Conservation (phyloP, 2,797 vertebrate genomes). For the Myotis planiceps region DNA sequence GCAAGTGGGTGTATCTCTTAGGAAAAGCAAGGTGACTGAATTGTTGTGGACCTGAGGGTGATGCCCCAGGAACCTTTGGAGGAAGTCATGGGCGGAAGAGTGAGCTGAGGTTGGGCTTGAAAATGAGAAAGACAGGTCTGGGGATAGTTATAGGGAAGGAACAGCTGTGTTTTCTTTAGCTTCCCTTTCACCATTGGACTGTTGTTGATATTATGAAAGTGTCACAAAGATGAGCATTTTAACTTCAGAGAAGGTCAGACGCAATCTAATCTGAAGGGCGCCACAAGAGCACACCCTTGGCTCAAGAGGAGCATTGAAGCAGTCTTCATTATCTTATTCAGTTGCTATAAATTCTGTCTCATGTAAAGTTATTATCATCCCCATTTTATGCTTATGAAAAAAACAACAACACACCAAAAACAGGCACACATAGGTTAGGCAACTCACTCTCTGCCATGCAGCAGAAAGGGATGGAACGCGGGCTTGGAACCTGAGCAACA, state of each 20-base stretch:
- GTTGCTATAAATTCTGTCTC: neutral
- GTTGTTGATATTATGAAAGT: neutral
- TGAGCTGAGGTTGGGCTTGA: neutral
- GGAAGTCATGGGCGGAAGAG: neutral
- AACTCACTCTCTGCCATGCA: fast-evolving
- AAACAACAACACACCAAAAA: neutral
- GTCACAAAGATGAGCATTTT: neutral
- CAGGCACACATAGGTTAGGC: too few relatives aligned
- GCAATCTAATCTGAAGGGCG: fast-evolving
- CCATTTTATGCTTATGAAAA: neutral
- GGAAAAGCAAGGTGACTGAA: neutral
- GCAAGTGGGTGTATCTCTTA: neutral
- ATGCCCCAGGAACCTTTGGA: neutral
- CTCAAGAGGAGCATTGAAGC: neutral
- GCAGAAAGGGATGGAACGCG: neutral
- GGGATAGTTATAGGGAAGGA: neutral
- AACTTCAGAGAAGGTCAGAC: neutral
- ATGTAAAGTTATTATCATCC: neutral
- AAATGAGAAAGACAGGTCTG: neutral
- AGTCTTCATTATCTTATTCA: neutral
- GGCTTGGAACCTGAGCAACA: fast-evolving
- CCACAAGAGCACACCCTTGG: fast-evolving
- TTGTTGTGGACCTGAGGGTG: too few relatives aligned
- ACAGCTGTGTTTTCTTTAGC: neutral
- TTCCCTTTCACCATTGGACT: neutral